Evolutionary conservation across 2,888 invertebrate genomes (phyloP).

Genomic region (Andricus curvator): DNA sequence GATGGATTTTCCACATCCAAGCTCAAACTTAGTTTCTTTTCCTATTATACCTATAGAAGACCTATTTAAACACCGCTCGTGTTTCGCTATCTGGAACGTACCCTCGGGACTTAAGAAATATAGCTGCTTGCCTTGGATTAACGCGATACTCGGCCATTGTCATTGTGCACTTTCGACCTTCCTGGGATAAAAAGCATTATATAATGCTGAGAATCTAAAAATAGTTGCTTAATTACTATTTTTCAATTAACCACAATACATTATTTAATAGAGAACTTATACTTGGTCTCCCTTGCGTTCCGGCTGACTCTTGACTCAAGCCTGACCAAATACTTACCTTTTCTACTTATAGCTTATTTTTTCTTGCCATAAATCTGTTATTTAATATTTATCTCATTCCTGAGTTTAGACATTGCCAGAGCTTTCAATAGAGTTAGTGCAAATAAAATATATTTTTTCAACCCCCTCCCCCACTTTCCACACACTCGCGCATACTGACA

Average conservation of each 20-base stretch:
- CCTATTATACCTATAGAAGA: constrained; percentile 27
- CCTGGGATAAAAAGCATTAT: neutral
- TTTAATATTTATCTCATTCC: neutral
- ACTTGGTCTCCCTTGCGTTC: neutral
- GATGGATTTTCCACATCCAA: constrained; percentile 34
- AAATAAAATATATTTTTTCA: neutral
- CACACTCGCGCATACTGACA: too few species aligned
- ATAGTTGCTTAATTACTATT: neutral
- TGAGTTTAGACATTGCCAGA: neutral
- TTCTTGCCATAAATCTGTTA: neutral
- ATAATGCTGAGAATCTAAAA: neutral
- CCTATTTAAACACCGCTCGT: constrained; percentile 30
- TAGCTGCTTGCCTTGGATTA: constrained; percentile 24
- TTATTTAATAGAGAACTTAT: neutral
- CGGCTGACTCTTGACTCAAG: neutral
- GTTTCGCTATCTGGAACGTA: constrained; percentile 28
- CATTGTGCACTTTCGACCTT: constrained; percentile 22
- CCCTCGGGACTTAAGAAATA: constrained; percentile 15
- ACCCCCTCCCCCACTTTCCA: neutral
- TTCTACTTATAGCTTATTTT: neutral
- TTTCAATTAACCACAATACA: neutral
- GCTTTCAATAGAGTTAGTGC: neutral
- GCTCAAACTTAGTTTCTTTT: constrained; percentile 28
- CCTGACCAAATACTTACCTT: constrained; percentile 17
- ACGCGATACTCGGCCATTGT: constrained; percentile 19